Base-by-base conservation (phyloP, 2,888 invertebrate genomes). In the Branchellion lobata region DNA sequence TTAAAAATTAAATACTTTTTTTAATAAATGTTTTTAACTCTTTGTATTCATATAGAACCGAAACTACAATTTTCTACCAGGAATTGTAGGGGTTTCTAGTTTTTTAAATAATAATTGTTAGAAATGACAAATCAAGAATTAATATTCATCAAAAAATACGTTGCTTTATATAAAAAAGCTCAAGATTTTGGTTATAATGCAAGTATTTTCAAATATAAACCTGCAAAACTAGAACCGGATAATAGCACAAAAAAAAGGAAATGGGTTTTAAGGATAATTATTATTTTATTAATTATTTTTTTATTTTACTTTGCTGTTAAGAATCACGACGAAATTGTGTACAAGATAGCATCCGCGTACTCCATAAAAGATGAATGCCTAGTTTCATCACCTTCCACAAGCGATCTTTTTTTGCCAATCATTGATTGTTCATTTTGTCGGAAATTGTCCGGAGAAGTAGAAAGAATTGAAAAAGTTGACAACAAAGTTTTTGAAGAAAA, bases 391-490 rank as follows among this genome's bases (percentile, higher is more conserved):
- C 29, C 65, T 34, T 21, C 53, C n/a, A 21, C 61, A 14, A 34
- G 61, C 27, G 27, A n/a, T 61, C 33, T 77, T 3, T 36, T 77
- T 11, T 36, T 61, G 0, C 92, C 93, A 0, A 92, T 94, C 0
- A 92, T 93, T 0, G 91, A 91, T 84, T 96, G 96, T 86, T 90
- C 90, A 31, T 92, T 94, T 88, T 96, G 96, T 86, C 85, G 86
- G 3, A 90, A 90, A 79, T 89, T 95, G 18, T 87, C 88, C 2
- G 24, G 31, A 31, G 86, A 89, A 82, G 91, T 94, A 36, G 90
- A 91, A 57, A 91, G 92, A 81, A 89, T 94, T 0, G 86, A 90
- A 8, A 91, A 92, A 84, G 90, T 94, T 27, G 90, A 91, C 0
- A 90, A 92, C 0, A 87, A 88, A 3, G 89, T 91, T 80, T 96